phyloP scores from a whole-genome alignment of 1,140 invertebrate species.

The Heliconius hermathena region DNA sequence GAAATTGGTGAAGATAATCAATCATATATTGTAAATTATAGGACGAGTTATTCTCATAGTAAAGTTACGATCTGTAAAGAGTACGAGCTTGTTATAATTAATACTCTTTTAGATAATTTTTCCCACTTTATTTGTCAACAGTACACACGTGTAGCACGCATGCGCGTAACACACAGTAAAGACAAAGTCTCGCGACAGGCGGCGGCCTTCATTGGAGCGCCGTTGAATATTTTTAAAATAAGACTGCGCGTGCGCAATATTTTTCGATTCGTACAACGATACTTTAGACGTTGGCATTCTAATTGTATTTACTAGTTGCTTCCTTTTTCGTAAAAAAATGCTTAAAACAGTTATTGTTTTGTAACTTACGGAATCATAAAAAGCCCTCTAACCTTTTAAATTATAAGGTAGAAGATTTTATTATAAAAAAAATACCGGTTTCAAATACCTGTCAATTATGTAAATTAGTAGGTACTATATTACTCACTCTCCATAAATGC shows the following conservation, averaged over 20 bases:
- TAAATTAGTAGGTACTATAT: too few relatives aligned
- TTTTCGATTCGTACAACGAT: conserved; percentile 16
- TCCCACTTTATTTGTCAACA: conserved; percentile 39
- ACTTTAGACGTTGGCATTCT: background rate
- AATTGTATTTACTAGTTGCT: background rate
- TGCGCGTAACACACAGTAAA: conserved; percentile 61
- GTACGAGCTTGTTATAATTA: background rate
- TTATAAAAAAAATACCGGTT: too few relatives aligned
- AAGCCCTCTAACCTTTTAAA: too few relatives aligned
- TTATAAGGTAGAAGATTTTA: too few relatives aligned
- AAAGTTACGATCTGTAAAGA: background rate
- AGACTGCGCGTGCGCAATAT: conserved; percentile 27
- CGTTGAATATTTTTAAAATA: conserved; percentile 53
- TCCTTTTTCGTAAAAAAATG: too few relatives aligned
- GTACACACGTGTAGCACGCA: conserved; percentile 66
- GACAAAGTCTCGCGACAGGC: conserved; percentile 49
- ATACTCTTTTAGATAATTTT: background rate
- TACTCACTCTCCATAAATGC: too few relatives aligned
- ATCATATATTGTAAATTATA: too few relatives aligned
- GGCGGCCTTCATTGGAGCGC: conserved; percentile 52
- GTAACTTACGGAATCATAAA: too few relatives aligned
- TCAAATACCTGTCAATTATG: too few relatives aligned
- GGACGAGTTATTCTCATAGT: too few relatives aligned
- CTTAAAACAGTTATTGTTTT: too few relatives aligned
- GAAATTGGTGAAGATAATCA: too few relatives aligned